Conservation (phyloP, 1,140 invertebrate genomes). For the Camponotus floridanus region DNA sequence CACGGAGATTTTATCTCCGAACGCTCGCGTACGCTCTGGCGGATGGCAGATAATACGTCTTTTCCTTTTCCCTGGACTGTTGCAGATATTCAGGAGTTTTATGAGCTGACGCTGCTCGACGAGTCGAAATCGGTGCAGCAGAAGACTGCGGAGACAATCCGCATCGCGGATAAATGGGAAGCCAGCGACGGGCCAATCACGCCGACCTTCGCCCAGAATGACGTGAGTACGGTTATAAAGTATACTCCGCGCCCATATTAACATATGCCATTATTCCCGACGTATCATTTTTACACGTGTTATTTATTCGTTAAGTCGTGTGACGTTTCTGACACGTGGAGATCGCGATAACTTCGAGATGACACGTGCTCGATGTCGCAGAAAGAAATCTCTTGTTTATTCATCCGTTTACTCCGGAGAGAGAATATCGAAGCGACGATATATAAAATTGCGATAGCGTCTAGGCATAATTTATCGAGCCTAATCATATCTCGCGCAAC, state of each 20-base stretch:
- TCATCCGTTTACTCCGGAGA: slow-evolving; percentile 21
- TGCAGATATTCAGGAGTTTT: slow-evolving; percentile 99
- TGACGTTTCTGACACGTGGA: background rate
- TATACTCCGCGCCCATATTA: slow-evolving; percentile 30
- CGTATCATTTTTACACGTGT: background rate
- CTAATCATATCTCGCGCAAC: slow-evolving; percentile 35
- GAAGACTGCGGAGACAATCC: slow-evolving; percentile 97
- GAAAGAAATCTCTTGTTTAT: slow-evolving; percentile 8
- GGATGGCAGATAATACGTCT: slow-evolving; percentile 60
- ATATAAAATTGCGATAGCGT: slow-evolving; percentile 40
- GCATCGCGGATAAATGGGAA: slow-evolving; percentile 98
- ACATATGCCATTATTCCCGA: background rate
- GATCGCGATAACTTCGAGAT: slow-evolving; percentile 7
- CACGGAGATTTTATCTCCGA: slow-evolving; percentile 27
- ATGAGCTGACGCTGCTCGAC: slow-evolving; percentile 98
- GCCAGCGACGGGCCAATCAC: slow-evolving; percentile 89
- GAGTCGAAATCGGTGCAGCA: slow-evolving; percentile 97
- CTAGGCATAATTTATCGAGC: slow-evolving; percentile 22
- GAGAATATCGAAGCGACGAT: background rate
- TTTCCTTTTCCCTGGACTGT: slow-evolving; percentile 76
- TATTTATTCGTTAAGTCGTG: background rate
- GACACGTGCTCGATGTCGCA: background rate
- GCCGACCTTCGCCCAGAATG: slow-evolving; percentile 87
- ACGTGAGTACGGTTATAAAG: slow-evolving; percentile 86
- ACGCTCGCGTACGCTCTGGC: background rate